These are phyloP conservation scores for Ficedula albicollis DNA, from an alignment of 2,797 vertebrate species.

Conservation along the genomic window DNA sequence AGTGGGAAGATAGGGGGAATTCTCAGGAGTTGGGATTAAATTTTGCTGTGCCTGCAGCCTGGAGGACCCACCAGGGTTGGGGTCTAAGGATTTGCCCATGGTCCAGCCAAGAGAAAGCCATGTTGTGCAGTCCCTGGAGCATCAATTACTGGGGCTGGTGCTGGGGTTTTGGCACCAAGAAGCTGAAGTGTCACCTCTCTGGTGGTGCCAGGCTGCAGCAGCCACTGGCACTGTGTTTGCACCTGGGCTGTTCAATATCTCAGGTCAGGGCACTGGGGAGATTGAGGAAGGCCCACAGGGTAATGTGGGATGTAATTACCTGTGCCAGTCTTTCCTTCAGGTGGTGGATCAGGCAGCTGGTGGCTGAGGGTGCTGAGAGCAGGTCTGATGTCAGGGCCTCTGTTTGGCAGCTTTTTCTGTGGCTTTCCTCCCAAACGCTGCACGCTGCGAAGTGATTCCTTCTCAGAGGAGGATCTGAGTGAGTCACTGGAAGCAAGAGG, in stretches of 20 bases:
- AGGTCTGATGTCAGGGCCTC: not conserved
- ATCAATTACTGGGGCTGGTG: not conserved
- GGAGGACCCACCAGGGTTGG: not conserved
- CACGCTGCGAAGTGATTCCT: slow-evolving; percentile 19
- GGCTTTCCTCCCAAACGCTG: not conserved
- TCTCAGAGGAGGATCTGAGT: slow-evolving; percentile 49
- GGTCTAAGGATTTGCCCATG: not conserved
- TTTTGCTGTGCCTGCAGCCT: not conserved
- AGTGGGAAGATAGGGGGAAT: not conserved
- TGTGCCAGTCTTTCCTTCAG: not conserved
- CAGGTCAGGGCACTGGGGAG: not conserved
- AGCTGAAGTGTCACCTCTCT: not conserved
- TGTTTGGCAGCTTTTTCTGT: slow-evolving; percentile 14
- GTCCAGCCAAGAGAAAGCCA: not conserved
- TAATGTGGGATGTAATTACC: slow-evolving; percentile 27
- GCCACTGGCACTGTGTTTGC: not conserved
- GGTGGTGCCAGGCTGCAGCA: not conserved
- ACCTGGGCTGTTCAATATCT: not conserved
- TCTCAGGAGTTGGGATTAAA: not conserved
- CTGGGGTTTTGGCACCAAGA: not conserved
- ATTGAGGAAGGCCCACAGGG: not conserved
- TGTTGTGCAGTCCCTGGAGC: not conserved
- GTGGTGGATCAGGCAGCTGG: not conserved
- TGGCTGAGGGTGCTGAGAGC: not conserved
- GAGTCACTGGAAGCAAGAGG: slow-evolving; percentile 66